Evolutionary conservation across 2,797 vertebrate species (phyloP), one percentile per base, ranked within the genome.

Genomic region (Darevskia mixta): DNA sequence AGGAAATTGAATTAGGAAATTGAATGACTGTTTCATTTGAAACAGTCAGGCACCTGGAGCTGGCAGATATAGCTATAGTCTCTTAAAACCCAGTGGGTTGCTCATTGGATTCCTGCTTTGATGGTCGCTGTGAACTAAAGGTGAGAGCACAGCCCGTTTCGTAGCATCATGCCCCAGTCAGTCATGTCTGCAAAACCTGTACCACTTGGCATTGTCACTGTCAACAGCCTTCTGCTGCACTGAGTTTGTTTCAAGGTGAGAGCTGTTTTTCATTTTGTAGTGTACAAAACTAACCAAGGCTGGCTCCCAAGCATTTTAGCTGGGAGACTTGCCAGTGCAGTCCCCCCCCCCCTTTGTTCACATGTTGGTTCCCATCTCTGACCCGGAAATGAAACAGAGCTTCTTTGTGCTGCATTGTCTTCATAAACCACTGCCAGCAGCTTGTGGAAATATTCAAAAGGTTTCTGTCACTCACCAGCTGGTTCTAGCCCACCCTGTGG

Each of bases 1-100:
- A 86, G 58, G 49, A 87, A 77, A 73, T 7, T 3, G 17, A 1
- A 29, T n/a, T 1, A 86, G 58, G 49, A 87, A 77, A 73, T 7
- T 3, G 17, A 1, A n/a, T n/a, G n/a, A n/a, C n/a, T n/a, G n/a
- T n/a, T n/a, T 0, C 1, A 10, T n/a, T 89, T 2, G 27, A 72
- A 27, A 0, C 76, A 64, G 5, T 89, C 18, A 43, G 88, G 73
- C 25, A 25, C 72, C 83, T 61, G 6, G 2, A 3, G 25, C 23
- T 80, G 61, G 43, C 18, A 1, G 45, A 41, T 88, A 13, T 25
- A 0, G 0, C 41, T 55, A 55, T 55, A n/a, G 43, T 77, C 35
- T 35, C 23, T 73, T 72, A 8, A 35, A 55, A 45, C 49, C 18
- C 3, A 0, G 17, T n/a, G 35, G 38, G 43, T 18, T 78, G 66